Percentiles rank a stretch among this genome's conserved stretches.
phyloP scores from a whole-genome alignment of 2,797 vertebrate species.

The Urophycis tenuis region DNA sequence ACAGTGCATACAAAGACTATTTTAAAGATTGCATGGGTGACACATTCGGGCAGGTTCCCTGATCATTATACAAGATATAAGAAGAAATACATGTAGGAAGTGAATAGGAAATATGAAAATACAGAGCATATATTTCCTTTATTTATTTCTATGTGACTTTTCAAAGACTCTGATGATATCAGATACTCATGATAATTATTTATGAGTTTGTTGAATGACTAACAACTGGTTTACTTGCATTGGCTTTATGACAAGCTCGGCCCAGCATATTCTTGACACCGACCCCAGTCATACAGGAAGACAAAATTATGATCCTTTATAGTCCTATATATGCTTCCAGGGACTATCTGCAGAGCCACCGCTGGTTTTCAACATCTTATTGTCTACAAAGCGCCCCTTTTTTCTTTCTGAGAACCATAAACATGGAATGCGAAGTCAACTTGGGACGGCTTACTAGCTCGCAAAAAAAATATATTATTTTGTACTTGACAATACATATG shows the following conservation, averaged over 20 bases:
- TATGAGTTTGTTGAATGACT: background rate
- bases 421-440: background rate
- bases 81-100: slow-evolving; percentile 1
- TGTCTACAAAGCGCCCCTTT: background rate
- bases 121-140: background rate
- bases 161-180: background rate
- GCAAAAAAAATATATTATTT: background rate
- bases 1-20: background rate
- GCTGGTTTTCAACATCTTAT: background rate
- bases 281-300: background rate
- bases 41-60: background rate
- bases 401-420: background rate
- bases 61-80: background rate
- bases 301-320: background rate
- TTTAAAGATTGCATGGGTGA: background rate
- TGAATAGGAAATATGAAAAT: background rate
- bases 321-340: background rate
- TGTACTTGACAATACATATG: background rate
- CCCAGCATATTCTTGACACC: background rate
- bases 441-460: background rate
- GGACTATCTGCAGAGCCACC: background rate
- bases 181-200: background rate
- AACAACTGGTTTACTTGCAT: too few relatives aligned
- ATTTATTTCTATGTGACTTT: background rate
- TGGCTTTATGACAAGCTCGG: background rate